These are phyloP conservation scores for Pan paniscus DNA, from an alignment of 2,113 vertebrate genomes.

Conservation along the genomic window DNA sequence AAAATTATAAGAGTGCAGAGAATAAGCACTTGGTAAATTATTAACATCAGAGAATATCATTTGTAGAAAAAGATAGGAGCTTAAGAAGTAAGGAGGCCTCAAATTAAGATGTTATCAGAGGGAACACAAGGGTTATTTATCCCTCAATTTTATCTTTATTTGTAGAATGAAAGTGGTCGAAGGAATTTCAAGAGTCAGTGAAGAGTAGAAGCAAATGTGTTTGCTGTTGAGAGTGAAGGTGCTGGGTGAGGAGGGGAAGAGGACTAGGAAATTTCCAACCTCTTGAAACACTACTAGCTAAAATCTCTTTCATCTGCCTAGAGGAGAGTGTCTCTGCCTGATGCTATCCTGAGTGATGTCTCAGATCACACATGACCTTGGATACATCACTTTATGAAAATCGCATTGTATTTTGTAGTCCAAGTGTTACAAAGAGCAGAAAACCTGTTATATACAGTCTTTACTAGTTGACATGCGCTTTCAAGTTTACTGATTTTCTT, in stretches of 20 bases:
- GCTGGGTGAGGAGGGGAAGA: neutral
- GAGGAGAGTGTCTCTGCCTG: neutral
- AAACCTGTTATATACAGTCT: neutral
- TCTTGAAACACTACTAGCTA: neutral
- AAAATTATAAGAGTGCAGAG: neutral
- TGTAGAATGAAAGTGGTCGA: conserved; percentile 11
- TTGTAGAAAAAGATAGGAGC: neutral
- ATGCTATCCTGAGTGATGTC: neutral
- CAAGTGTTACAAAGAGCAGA: neutral
- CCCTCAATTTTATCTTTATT: neutral
- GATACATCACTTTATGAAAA: neutral
- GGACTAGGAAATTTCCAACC: neutral
- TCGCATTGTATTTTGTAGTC: neutral
- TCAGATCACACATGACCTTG: neutral
- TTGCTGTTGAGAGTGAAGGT: neutral
- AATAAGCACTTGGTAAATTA: neutral
- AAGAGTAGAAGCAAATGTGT: neutral
- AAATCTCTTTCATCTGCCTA: neutral
- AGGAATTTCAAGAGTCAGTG: neutral
- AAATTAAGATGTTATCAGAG: neutral
- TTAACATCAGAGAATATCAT: neutral
- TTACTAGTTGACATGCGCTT: neutral
- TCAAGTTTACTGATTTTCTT: conserved; percentile 22
- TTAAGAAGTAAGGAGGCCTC: neutral
- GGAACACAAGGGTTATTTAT: neutral